Conservation (phyloP, 2,113 vertebrate genomes). For the Hoplias malabaricus region DNA sequence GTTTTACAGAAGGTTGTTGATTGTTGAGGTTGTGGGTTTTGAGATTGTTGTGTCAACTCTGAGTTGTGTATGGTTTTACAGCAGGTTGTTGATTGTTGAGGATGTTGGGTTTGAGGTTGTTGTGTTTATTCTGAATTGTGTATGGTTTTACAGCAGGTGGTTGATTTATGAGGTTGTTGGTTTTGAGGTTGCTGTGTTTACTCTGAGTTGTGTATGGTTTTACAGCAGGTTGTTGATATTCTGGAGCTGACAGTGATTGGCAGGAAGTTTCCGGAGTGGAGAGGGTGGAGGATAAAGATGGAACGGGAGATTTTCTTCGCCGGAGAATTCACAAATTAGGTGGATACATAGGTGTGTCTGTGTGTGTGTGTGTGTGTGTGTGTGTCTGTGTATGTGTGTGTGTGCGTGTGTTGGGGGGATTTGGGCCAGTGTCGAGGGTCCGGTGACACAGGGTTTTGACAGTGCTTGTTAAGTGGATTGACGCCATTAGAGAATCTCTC, state of each 20-base stretch:
- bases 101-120: too few relatives aligned
- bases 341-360: conserved; percentile 48
- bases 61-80: too few relatives aligned
- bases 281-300: conserved; percentile 50
- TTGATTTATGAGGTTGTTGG: too few relatives aligned
- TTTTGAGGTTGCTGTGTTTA: too few relatives aligned
- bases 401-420: conserved; percentile 56
- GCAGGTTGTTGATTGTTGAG: too few relatives aligned
- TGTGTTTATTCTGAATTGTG: too few relatives aligned
- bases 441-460: conserved; percentile 73
- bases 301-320: conserved; percentile 47
- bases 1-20: too few relatives aligned
- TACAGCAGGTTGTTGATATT: background rate
- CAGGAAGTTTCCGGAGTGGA: conserved; percentile 67
- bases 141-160: too few relatives aligned
- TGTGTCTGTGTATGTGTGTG: background rate
- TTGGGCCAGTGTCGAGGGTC: conserved; percentile 79
- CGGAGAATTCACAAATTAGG: conserved; percentile 67
- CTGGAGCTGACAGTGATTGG: conserved; percentile 70
- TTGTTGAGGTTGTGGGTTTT: too few relatives aligned
- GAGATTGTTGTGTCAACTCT: too few relatives aligned
- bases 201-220: too few relatives aligned
- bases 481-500: conserved; percentile 76
- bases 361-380: background rate
- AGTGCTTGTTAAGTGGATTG: conserved; percentile 88